Evolutionary conservation across 2,113 vertebrate species (phyloP).

Genomic region (Polyodon spathula): DNA sequence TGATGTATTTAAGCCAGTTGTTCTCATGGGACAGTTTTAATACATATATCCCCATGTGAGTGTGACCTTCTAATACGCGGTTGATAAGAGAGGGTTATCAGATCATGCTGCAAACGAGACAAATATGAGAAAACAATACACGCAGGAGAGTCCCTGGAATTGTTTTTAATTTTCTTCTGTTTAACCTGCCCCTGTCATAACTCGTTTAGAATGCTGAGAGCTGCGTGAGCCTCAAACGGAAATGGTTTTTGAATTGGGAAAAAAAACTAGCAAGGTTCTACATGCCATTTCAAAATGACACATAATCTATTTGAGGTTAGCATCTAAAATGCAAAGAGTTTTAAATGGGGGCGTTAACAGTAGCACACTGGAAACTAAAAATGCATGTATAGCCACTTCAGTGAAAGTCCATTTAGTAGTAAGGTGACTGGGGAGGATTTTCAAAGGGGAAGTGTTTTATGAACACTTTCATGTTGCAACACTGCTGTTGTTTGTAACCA

Average conservation of each 20-base stretch:
- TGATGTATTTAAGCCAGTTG: conserved; percentile 1
- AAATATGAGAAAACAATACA: conserved; percentile 5
- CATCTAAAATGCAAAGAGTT: no score
- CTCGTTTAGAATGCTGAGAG: neutral
- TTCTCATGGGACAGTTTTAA: conserved; percentile 5
- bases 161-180: conserved; percentile 9
- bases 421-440: no score
- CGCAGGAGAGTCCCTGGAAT: conserved; percentile 1
- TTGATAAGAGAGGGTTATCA: conserved; percentile 4
- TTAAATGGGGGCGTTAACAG: no score
- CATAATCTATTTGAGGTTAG: no score
- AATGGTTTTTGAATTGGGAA: neutral
- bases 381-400: no score
- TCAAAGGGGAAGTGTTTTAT: no score
- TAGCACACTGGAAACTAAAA: no score
- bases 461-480: no score
- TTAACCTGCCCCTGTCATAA: neutral
- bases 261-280: neutral
- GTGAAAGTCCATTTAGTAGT: no score
- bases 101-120: conserved; percentile 5
- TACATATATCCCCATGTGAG: neutral
- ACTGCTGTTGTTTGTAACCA: no score
- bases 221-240: neutral
- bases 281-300: neutral
- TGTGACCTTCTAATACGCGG: neutral